Conservation (phyloP, 2,113 vertebrate species). For the Gallinago undulata region DNA sequence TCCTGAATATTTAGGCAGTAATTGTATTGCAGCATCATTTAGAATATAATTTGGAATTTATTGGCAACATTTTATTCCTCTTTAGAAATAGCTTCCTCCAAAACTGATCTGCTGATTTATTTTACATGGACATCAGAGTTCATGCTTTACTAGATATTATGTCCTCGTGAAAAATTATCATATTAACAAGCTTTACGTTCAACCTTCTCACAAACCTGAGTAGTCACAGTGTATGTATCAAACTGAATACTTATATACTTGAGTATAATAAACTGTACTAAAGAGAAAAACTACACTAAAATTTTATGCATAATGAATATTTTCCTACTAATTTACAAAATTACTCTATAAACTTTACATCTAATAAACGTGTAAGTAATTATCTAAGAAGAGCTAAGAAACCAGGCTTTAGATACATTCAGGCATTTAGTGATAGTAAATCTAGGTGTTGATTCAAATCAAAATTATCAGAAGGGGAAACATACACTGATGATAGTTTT, state of each 20-base stretch:
- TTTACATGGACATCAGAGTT: background rate
- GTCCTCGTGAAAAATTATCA: slow-evolving; percentile 46
- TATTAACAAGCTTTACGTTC: slow-evolving; percentile 22
- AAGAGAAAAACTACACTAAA: background rate
- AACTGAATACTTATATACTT: background rate
- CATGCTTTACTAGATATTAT: background rate
- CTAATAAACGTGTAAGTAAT: background rate
- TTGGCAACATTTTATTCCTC: background rate
- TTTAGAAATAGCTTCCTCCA: background rate
- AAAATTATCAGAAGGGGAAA: background rate
- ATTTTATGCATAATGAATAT: background rate
- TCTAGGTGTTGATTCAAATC: background rate
- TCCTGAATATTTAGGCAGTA: background rate
- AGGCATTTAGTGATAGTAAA: background rate
- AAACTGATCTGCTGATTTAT: slow-evolving; percentile 29
- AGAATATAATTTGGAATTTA: background rate
- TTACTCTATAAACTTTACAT: background rate
- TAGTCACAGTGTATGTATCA: background rate
- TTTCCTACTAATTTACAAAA: background rate
- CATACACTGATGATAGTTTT: background rate
- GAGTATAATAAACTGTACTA: background rate
- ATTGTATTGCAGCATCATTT: background rate
- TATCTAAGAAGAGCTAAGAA: background rate
- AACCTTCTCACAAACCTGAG: slow-evolving; percentile 25
- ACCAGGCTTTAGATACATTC: background rate